Evolutionary conservation across 2,797 vertebrate species (phyloP), one percentile per base, ranked within the genome.

Genomic region (Myotis myotis): DNA sequence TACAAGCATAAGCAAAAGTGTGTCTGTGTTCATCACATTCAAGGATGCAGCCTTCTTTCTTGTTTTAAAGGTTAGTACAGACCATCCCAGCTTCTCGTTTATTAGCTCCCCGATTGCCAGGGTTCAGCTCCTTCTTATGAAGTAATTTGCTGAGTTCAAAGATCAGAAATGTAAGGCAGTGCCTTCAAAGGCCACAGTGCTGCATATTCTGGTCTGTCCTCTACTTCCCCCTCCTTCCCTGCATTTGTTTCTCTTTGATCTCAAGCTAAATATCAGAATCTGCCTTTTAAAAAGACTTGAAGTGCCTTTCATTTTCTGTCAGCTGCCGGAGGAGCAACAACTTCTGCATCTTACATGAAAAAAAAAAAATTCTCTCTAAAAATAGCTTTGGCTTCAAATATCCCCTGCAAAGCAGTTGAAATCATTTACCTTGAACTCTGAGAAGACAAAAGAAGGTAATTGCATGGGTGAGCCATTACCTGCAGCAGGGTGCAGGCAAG

Each of bases 371-470:
- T 98, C 93, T 96, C 87, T 95, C 97, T 97, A 98, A 98, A 98
- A 98, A 98, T 98, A 98, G 97, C 97, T 97, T 97, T 8, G 7
- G 96, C 97, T 98, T 98, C 97, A 97, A 98, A 98, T 97, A 92
- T 93, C 97, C 97, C 98, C 97, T 97, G 93, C 96, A 98, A 98
- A 98, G 97, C 97, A 92, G 94, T 97, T 97, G 98, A 97, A 98
- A 98, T 98, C 97, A 98, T 98, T 98, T 98, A 97, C 98, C 97
- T 89, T 96, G 96, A 96, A 49, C 88, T 93, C 96, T 91, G 83
- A 93, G 97, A 98, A 98, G 97, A 98, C 97, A 98, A 98, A 98
- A 98, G 96, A 95, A 97, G 89, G 96, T 98, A 98, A 98, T 97
- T 98, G 97, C 96, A 94, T 87, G 96, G 97, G 96, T 97, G 97